Evolutionary conservation across 2,113 vertebrate species (phyloP).

Genomic region (Campylorhamphus procurvoides): DNA sequence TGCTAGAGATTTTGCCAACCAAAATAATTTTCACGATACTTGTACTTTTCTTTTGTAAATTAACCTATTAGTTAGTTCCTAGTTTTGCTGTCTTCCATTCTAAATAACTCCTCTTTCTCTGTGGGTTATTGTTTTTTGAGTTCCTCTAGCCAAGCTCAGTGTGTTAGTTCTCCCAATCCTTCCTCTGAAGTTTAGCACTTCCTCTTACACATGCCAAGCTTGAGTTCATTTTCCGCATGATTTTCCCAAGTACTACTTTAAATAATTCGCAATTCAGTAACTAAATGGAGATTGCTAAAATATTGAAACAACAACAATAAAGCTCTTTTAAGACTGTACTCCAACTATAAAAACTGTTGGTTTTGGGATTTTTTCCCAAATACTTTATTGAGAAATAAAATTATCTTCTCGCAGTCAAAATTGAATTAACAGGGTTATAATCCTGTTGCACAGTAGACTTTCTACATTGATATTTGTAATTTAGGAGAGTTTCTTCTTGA

Average conservation of each 20-base stretch:
- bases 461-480: background rate
- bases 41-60: background rate
- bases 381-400: conserved; percentile 21
- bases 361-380: background rate
- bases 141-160: background rate
- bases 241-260: conserved; percentile 56
- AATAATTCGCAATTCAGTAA: conserved; percentile 38
- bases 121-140: background rate
- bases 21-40: background rate
- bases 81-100: background rate
- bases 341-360: background rate
- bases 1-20: background rate
- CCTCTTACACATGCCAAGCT: conserved; percentile 37
- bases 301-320: conserved; percentile 42
- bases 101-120: conserved; percentile 16
- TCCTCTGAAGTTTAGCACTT: conserved; percentile 51
- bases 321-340: conserved; percentile 23
- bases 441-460: background rate
- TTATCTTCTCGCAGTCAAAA: background rate
- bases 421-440: background rate
- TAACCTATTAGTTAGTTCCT: background rate
- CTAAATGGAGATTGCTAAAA: conserved; percentile 41
- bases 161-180: background rate
- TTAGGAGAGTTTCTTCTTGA: background rate
- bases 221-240: conserved; percentile 15